phyloP scores from a whole-genome alignment of 2,113 vertebrate species.

The Dendrocopos noguchii region DNA sequence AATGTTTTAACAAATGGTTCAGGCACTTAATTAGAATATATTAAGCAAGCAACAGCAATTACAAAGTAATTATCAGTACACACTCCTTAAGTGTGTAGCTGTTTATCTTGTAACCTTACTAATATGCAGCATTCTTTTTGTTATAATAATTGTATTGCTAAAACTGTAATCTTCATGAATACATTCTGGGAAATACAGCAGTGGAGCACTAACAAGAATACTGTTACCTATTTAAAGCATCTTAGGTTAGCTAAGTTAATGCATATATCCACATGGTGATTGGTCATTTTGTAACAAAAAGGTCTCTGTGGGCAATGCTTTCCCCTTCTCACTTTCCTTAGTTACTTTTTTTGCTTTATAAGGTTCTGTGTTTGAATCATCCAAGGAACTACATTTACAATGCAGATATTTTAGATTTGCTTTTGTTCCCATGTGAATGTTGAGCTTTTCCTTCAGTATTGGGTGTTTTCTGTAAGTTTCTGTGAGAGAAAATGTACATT shows the following conservation, averaged over 20 bases:
- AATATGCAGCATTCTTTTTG: background rate
- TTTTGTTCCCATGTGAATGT: background rate
- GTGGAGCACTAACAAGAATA: background rate
- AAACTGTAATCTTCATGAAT: background rate
- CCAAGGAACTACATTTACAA: background rate
- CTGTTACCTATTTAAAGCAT: background rate
- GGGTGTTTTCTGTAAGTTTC: background rate
- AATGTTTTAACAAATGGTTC: background rate
- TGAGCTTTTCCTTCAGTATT: background rate
- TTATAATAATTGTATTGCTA: background rate
- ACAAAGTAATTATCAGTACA: background rate
- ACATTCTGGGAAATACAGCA: background rate
- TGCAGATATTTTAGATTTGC: background rate
- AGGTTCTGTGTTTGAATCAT: background rate
- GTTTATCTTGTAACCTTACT: background rate
- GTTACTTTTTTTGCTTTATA: background rate
- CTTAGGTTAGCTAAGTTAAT: background rate
- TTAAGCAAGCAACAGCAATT: background rate
- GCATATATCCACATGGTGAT: background rate
- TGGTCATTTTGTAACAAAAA: background rate
- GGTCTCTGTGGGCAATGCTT: background rate
- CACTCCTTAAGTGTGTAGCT: background rate
- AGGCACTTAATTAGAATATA: background rate
- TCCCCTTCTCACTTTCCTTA: background rate
- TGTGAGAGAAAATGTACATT: background rate